Evolutionary conservation across 2,797 vertebrate genomes (phyloP), one percentile per base, ranked within the genome.

Genomic region (Novumbra hubbsi): DNA sequence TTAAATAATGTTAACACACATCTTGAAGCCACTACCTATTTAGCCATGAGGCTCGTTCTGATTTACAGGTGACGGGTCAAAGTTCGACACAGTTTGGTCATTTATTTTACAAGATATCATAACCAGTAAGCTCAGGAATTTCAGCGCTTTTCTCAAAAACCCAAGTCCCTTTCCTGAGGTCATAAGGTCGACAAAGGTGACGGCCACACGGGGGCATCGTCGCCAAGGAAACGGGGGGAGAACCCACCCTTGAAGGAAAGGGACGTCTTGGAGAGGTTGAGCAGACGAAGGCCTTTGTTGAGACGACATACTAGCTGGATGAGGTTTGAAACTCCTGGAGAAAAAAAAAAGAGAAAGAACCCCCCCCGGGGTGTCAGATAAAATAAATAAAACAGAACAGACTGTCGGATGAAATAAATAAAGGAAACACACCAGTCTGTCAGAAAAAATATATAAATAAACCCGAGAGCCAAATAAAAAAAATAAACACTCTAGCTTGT

Each of bases 281-380:
- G 94, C 76, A 95, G 93, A 80, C 94, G 95, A 71, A 97, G 93
- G 65, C 96, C 96, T 73, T 96, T 95, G 79, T 95, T 96, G 81
- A 96, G 95, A 74, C 94, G 95, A 77, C 96, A 95, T 68, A 97
- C 94, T 83, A 96, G 96, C 90, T 96, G 96, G 81, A 96, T 96
- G 78, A 97, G 92, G 82, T 94, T 95, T 80, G 94, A 93, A 55
- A 97, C 94, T 71, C 96, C 96, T 97, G 84, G 32, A 75, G 66
- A 81, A 30, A 80, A 68, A 75, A 75, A 19, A 83, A 28, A 72
- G 57, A n/a, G 68, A 52, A 27, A 24, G 4, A 74, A 77, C 70
- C 73, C 19, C 74, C 17, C 60, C 34, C 34, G 8, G 34, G 8
- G 34, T 38, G 34, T 38, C 34, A 38, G 34, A 38, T 5, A 38